Evolutionary conservation across 2,113 vertebrate species (phyloP), one percentile per base, ranked within the genome.

Genomic region (Labrus mixtus): DNA sequence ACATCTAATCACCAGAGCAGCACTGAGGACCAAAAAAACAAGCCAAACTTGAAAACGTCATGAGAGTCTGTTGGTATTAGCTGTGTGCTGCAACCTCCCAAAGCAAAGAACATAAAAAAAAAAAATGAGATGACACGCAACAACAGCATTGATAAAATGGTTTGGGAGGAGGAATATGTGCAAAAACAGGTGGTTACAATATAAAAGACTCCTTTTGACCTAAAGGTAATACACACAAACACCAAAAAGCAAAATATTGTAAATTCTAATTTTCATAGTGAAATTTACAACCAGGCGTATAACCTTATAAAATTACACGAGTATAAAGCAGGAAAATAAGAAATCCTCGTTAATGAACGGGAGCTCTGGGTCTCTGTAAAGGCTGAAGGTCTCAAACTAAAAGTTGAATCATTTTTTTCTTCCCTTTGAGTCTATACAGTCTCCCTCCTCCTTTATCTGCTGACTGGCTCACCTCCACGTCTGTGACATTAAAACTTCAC

Each of bases 71-170:
- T 25, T 53, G 41, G 3, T n/a, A 33, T 60, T 29, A 51, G 55
- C 60, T 20, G 2, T 51, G 64, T 20, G 25, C 23, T 62, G 36
- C 64, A 4, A 62, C 64, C 73, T 67, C 68, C 61, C 39, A 69
- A 61, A 77, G 66, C 29, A 51, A 62, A 68, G 54, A 50, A 58
- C 29, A 33, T 33, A 66, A 66, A 67, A 76, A n/a, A 79, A 69
- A 37, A 75, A 66, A 71, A 46, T 78, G 82, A 89, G 88, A 88
- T 88, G 84, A 90, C 11, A 48, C 74, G 73, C 29, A 20, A 76
- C 41, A 20, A 66, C 77, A 89, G 78, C 85, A 86, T 50, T 19
- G 64, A 81, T 68, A 81, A 83, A 83, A 29, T 65, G 10, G 20
- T 61, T 22, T 62, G 17, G 54, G 64, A 77, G 68, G 74, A 82